A percentile compares a stretch with the other conserved stretches of the same genome.
Evolutionary conservation across 1,140 invertebrate species (phyloP).

Genomic region (Apis mellifera): Amel_HAv3.1 CM009933.2:10829001-10829500

Average conservation of each 20-base stretch:
- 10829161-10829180: background rate
- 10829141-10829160: background rate
- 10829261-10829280: slow-evolving; percentile 24
- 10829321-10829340: background rate
- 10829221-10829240: background rate
- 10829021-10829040: slow-evolving; percentile 49
- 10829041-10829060: no score
- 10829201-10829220: background rate
- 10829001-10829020: slow-evolving; percentile 22
- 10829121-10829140: slow-evolving; percentile 1
- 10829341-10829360: slow-evolving; percentile 12
- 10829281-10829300: background rate
- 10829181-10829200: background rate
- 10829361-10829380: no score
- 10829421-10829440: slow-evolving; percentile 29
- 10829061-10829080: background rate
- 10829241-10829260: slow-evolving; percentile 27
- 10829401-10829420: slow-evolving; percentile 12
- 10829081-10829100: background rate
- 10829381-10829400: slow-evolving; percentile 33
- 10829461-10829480: slow-evolving; percentile 43
- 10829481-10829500: slow-evolving; percentile 58
- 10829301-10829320: background rate
- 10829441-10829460: slow-evolving; percentile 50
- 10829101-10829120: background rate